These are phyloP conservation scores for Campoletis sonorensis DNA, from an alignment of 1,140 invertebrate genomes.

Conservation along the genomic window DNA sequence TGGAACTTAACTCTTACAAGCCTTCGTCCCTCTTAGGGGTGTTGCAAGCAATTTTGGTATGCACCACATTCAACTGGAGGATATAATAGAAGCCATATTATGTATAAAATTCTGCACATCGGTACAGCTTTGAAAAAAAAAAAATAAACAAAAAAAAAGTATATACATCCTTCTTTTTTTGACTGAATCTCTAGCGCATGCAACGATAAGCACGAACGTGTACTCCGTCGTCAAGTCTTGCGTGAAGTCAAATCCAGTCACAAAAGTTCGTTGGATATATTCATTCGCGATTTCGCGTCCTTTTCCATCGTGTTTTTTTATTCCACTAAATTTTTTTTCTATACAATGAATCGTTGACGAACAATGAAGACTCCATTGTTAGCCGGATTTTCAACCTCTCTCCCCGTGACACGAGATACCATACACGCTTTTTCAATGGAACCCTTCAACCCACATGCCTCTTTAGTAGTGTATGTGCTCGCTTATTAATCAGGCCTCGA, in stretches of 20 bases:
- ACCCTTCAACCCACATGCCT: neutral
- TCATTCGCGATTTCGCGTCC: neutral
- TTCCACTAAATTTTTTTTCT: neutral
- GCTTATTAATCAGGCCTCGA: too few species aligned
- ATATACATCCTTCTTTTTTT: neutral
- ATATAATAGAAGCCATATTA: neutral
- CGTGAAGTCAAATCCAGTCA: neutral
- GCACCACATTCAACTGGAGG: neutral
- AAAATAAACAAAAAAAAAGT: neutral
- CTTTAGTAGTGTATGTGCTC: too few species aligned
- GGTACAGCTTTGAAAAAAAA: neutral
- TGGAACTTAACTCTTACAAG: constrained; percentile 13
- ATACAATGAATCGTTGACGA: constrained; percentile 6
- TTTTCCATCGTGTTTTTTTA: too few species aligned
- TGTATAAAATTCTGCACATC: neutral
- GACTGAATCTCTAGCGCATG: neutral
- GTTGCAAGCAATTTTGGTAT: neutral
- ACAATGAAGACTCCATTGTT: neutral
- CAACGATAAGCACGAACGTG: constrained; percentile 4
- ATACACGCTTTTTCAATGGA: neutral
- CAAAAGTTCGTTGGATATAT: constrained; percentile 26
- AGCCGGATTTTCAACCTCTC: constrained; percentile 5
- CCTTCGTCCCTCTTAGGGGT: neutral
- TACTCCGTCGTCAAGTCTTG: neutral
- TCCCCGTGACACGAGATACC: neutral